phyloP scores from a whole-genome alignment of 1,140 invertebrate genomes.

The Ladona fulva region DNA sequence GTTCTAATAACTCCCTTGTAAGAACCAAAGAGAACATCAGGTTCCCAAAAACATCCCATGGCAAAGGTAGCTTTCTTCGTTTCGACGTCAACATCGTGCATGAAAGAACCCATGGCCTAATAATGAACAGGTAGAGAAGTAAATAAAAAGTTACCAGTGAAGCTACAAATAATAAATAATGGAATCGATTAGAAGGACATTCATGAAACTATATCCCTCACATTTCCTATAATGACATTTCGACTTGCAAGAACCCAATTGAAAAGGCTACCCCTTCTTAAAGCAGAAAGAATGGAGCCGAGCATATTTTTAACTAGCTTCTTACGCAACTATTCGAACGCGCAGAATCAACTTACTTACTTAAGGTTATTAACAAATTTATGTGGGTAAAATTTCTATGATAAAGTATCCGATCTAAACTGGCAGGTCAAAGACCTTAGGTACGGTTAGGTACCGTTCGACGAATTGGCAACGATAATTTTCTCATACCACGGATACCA shows the following conservation, averaged over 20 bases:
- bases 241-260: not conserved
- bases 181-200: not conserved
- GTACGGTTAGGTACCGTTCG: no score
- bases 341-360: not conserved
- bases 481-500: no score
- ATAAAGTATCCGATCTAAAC: no score
- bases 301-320: not conserved
- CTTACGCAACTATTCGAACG: not conserved
- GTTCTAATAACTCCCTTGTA: constrained; percentile 76
- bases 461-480: no score
- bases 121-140: not conserved
- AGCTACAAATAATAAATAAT: no score
- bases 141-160: no score
- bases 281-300: not conserved
- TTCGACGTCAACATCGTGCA: constrained; percentile 33
- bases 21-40: constrained; percentile 81
- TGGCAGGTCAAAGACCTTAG: no score
- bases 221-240: not conserved
- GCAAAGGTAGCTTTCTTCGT: constrained; percentile 72
- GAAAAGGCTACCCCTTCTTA: not conserved
- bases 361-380: no score
- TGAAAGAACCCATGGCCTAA: constrained; percentile 22
- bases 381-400: no score
- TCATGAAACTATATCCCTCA: not conserved
- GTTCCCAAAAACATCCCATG: constrained; percentile 97